Conservation (phyloP, 2,113 vertebrate genomes). For the Aegithalos caudatus region DNA sequence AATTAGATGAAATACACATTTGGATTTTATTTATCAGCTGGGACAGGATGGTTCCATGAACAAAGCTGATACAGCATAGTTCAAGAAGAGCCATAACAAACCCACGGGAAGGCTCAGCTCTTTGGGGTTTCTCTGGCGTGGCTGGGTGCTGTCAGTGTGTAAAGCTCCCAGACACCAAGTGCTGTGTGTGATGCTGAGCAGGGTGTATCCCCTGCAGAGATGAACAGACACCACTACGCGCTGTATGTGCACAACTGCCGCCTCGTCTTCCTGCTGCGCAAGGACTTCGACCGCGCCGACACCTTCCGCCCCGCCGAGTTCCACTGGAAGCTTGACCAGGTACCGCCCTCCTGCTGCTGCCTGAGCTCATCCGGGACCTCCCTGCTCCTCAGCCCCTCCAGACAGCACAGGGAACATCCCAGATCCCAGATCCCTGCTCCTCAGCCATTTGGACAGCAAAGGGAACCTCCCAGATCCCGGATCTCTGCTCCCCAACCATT, state of each 20-base stretch:
- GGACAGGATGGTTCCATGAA: background rate
- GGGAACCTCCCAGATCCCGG: background rate
- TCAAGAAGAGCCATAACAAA: accelerated
- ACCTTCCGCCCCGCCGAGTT: constrained; percentile 95
- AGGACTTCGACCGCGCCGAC: constrained; percentile 91
- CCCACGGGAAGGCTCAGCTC: background rate
- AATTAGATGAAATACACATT: background rate
- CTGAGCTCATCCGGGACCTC: background rate
- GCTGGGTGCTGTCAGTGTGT: background rate
- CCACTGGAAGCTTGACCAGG: constrained; percentile 99
- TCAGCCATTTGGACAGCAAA: background rate
- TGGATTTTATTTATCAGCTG: background rate
- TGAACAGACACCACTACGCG: constrained; percentile 97
- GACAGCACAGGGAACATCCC: background rate
- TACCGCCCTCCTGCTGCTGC: constrained; percentile 1
- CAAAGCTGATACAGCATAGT: accelerated
- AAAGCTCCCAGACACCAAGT: accelerated
- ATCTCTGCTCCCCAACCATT: background rate
- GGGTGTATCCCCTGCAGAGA: constrained; percentile 72
- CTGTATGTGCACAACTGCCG: constrained; percentile 97
- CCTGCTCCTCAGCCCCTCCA: background rate
- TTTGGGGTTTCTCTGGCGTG: background rate
- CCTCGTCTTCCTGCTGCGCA: constrained; percentile 90
- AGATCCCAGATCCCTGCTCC: background rate
- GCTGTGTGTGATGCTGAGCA: background rate